These are phyloP conservation scores for pig (Sus scrofa) DNA, from an alignment of 2,113 vertebrate genomes.

Conservation along the genomic window DNA sequence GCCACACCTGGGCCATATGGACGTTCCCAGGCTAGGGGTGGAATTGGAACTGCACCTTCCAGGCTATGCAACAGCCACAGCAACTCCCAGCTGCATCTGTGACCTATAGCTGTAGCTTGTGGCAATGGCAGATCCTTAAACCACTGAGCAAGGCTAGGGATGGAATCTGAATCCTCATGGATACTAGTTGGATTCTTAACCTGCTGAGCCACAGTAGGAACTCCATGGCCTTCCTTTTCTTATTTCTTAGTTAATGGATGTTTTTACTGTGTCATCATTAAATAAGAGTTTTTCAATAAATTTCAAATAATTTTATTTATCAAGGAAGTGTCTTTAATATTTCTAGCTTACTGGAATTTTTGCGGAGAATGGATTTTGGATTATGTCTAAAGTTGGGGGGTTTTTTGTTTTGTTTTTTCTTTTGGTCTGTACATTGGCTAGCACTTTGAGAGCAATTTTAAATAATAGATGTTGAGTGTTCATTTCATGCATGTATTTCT, in stretches of 20 bases:
- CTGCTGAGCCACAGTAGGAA: too few relatives aligned
- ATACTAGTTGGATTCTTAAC: too few relatives aligned
- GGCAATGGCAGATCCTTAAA: too few relatives aligned
- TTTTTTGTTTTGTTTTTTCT: background rate
- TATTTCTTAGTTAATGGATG: constrained; percentile 34
- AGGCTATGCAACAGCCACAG: too few relatives aligned
- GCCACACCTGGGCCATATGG: too few relatives aligned
- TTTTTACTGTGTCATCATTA: constrained; percentile 21
- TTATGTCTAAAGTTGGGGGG: constrained; percentile 1
- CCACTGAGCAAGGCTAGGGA: too few relatives aligned
- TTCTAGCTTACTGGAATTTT: constrained; percentile 46
- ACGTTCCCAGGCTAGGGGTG: too few relatives aligned
- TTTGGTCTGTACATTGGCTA: background rate
- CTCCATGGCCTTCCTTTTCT: background rate
- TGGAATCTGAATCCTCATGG: too few relatives aligned
- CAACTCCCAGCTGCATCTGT: too few relatives aligned
- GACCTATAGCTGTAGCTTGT: too few relatives aligned
- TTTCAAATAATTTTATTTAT: constrained; percentile 32
- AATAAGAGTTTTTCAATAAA: constrained; percentile 31
- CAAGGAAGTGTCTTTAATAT: constrained; percentile 38
- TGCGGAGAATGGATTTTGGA: constrained; percentile 17
- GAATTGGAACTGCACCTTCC: too few relatives aligned
- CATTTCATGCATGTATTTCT: constrained; percentile 21
- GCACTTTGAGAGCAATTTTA: constrained; percentile 53
- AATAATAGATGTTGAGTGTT: constrained; percentile 34